A percentile compares a stretch with the other conserved stretches of the same genome.
phyloP scores from a whole-genome alignment of 2,113 vertebrate species.

The Ailuropoda melanoleuca region DNA sequence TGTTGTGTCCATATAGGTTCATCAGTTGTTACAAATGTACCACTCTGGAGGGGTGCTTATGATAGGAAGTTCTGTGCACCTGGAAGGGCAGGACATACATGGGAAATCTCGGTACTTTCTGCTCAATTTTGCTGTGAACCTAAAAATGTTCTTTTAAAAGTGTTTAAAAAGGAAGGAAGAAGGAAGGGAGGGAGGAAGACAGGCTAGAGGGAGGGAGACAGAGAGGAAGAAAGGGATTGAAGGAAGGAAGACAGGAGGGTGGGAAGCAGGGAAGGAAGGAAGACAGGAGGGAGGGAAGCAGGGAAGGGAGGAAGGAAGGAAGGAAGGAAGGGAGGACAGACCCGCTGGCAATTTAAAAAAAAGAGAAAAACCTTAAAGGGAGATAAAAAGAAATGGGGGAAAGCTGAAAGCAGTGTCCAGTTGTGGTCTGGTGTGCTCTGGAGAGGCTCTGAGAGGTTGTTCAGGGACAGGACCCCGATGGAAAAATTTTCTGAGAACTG shows the following conservation, averaged over 20 bases:
- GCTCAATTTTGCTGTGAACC: not conserved
- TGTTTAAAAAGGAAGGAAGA: not conserved
- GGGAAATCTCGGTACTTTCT: not conserved
- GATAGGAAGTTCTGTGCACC: not conserved
- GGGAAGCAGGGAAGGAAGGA: not conserved
- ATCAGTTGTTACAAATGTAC: not conserved
- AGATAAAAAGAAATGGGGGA: not conserved
- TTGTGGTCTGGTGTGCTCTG: not conserved
- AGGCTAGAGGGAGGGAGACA: not conserved
- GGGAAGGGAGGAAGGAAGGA: not conserved
- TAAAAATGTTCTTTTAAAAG: not conserved
- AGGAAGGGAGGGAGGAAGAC: not conserved
- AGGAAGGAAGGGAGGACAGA: not conserved
- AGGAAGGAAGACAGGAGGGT: not conserved
- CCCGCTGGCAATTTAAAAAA: not conserved
- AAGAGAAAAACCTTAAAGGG: not conserved
- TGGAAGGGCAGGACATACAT: no score
- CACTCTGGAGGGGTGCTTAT: not conserved
- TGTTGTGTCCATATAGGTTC: not conserved
- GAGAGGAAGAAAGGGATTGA: not conserved
- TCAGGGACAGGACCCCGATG: not conserved
- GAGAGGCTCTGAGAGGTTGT: not conserved
- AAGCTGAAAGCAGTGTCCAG: not conserved
- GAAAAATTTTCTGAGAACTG: constrained; percentile 5
- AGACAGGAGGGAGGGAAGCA: no score